Percentiles rank a stretch among this genome's conserved stretches.
Conservation (phyloP, 2,113 vertebrate genomes). For the Micronisus gabar region DNA sequence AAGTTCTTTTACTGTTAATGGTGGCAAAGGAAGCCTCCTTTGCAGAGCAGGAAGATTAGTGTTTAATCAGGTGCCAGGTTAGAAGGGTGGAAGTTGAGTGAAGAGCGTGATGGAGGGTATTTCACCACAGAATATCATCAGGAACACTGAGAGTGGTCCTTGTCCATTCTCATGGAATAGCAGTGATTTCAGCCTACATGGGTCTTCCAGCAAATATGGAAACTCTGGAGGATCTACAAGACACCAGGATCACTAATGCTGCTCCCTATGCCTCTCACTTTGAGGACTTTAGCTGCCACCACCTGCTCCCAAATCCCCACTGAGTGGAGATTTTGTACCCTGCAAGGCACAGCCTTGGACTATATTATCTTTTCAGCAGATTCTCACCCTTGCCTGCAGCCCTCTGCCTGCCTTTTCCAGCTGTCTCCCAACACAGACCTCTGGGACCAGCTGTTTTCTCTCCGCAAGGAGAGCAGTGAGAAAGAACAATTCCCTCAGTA, state of each 20-base stretch:
- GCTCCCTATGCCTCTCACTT: neutral
- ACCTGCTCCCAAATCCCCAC: neutral
- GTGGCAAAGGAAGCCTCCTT: neutral
- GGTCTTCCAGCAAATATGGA: neutral
- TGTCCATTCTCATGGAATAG: rapidly evolving
- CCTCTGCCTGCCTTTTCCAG: neutral
- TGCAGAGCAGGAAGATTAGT: neutral
- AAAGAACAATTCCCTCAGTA: neutral
- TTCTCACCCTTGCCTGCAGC: neutral
- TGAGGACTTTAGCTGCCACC: neutral
- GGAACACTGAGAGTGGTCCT: neutral
- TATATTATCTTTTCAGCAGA: neutral
- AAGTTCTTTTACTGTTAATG: neutral
- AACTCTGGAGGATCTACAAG: neutral
- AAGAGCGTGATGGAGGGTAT: neutral
- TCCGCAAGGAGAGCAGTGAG: neutral
- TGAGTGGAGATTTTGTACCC: neutral
- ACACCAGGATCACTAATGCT: neutral
- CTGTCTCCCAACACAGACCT: neutral
- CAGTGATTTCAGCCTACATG: neutral
- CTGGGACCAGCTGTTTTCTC: neutral
- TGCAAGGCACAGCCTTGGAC: neutral
- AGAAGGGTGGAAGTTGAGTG: neutral
- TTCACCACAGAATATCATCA: neutral
- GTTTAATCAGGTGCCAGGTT: neutral